These are phyloP conservation scores for Ophion costatus DNA, from an alignment of 2,888 invertebrate genomes.

Conservation along the genomic window DNA sequence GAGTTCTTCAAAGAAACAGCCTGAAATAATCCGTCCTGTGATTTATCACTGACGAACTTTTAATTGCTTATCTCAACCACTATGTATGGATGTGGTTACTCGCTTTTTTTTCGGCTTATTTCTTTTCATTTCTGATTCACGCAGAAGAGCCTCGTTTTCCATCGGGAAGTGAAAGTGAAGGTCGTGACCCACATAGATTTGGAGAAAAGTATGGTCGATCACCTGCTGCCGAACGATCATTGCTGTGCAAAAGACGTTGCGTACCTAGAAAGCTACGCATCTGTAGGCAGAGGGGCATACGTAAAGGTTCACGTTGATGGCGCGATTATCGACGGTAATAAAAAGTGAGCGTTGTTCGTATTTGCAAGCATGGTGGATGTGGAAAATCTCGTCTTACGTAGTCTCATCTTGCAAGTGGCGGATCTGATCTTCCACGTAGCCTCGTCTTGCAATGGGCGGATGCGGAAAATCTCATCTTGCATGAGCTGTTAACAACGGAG, in stretches of 20 bases:
- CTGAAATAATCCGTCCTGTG: too few relatives aligned
- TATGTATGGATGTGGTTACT: neutral
- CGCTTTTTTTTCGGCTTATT: neutral
- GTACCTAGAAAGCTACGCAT: neutral
- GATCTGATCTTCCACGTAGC: neutral
- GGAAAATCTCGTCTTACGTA: neutral
- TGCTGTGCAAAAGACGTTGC: neutral
- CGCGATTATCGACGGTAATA: neutral
- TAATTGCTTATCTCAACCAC: neutral
- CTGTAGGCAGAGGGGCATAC: neutral
- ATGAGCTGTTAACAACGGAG: neutral
- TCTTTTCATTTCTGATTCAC: neutral
- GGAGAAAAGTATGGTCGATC: neutral
- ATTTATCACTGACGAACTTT: neutral
- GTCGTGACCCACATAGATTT: neutral
- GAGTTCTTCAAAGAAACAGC: neutral
- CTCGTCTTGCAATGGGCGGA: neutral
- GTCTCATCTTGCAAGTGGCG: neutral
- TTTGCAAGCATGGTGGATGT: neutral
- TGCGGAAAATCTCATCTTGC: neutral
- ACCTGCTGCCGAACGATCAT: neutral
- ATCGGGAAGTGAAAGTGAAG: constrained; percentile 5
- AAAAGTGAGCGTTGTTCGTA: neutral
- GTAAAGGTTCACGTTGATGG: neutral
- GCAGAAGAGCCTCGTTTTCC: neutral